Evolutionary conservation across 1,140 invertebrate species (phyloP).

Genomic region (Papilio helenus): DNA sequence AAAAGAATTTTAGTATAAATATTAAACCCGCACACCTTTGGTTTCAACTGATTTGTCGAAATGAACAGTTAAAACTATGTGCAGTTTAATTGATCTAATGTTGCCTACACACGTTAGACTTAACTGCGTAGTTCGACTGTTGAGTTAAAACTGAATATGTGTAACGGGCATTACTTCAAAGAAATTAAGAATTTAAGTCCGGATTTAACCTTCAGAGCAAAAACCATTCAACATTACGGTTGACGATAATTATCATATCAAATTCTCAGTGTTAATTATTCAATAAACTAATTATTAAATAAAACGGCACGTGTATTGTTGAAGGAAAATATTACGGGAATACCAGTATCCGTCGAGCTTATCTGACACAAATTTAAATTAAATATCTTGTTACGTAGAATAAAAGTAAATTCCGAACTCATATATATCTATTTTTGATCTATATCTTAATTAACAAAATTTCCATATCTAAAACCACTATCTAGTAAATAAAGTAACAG

Average conservation of each 20-base stretch:
- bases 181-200: not conserved
- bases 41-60: too few species aligned
- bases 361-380: not conserved
- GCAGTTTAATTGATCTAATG: too few species aligned
- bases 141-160: too few species aligned
- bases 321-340: conserved; percentile 21
- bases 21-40: too few species aligned
- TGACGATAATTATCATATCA: not conserved
- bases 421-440: not conserved
- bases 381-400: not conserved
- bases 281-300: not conserved
- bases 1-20: too few species aligned
- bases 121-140: too few species aligned
- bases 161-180: not conserved
- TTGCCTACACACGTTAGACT: too few species aligned
- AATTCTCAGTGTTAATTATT: not conserved
- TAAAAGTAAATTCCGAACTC: not conserved
- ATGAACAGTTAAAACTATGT: too few species aligned
- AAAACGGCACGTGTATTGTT: not conserved
- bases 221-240: not conserved
- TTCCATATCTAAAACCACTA: too few species aligned
- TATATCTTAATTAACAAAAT: not conserved
- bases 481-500: too few species aligned
- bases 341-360: not conserved
- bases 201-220: not conserved